phyloP scores from a whole-genome alignment of 2,888 invertebrate genomes.

The Philereme transversata region DNA sequence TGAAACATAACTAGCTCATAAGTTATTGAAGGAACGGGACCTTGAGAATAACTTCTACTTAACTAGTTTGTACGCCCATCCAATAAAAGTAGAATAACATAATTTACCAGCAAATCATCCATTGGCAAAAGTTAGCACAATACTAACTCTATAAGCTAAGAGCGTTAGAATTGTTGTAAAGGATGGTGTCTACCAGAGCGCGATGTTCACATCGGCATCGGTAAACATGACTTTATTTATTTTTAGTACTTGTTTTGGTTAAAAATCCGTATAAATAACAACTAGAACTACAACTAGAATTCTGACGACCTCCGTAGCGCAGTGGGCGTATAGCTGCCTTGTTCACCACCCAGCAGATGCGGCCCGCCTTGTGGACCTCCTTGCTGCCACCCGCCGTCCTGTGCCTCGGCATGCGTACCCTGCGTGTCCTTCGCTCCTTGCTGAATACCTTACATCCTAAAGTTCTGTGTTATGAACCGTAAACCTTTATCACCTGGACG shows the following conservation, averaged over 20 bases:
- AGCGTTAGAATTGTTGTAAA: conserved; percentile 18
- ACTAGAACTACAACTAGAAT: too few species aligned
- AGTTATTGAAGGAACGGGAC: too few species aligned
- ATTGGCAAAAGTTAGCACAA: conserved; percentile 16
- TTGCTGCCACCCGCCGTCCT: conserved; percentile 23
- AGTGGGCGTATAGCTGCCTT: too few species aligned
- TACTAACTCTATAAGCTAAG: conserved; percentile 20
- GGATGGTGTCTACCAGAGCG: neutral
- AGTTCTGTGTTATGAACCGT: conserved; percentile 21
- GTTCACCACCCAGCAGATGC: too few species aligned
- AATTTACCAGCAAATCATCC: conserved; percentile 21
- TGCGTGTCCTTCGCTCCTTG: conserved; percentile 34
- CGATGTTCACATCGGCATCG: neutral
- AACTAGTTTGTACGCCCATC: conserved; percentile 4
- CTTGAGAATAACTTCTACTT: neutral
- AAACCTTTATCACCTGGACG: conserved; percentile 13
- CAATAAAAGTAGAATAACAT: conserved; percentile 16
- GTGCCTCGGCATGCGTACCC: conserved; percentile 18
- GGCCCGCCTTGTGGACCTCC: conserved; percentile 24
- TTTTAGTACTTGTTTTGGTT: too few species aligned
- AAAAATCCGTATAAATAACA: too few species aligned
- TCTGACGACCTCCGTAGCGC: too few species aligned
- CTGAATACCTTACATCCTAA: conserved; percentile 26
- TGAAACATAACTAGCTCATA: too few species aligned
- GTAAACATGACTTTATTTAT: too few species aligned